Evolutionary conservation across 2,113 vertebrate species (phyloP), one percentile per base, ranked within the genome.

Genomic region (Malaclemys terrapin): DNA sequence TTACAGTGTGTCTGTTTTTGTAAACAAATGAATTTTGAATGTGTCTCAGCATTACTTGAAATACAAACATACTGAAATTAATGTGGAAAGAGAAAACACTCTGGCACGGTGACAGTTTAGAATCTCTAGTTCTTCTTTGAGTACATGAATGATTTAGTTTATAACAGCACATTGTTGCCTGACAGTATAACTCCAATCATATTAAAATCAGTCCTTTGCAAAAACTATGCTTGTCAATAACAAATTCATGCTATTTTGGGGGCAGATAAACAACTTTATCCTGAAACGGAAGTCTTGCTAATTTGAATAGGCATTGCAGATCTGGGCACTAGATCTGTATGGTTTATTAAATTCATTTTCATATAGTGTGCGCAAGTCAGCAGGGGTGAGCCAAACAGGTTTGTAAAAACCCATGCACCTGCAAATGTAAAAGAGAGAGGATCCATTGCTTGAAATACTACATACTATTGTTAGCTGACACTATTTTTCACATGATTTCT

Each of bases 21-120:
- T 56, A 93, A 94, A 79, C 38, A 79, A 22, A 38, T 57, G 50
- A 93, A 82, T 91, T 95, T 87, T 82, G 38, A 59, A 69, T 54
- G 87, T 94, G 91, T 91, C 27, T 76, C 80, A 84, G n/a, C 42
- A 56, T 56, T 82, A 42, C 52, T 27, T 56, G 80, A 82, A 27
- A n/a, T 82, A 81, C 81, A 92, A 90, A 93, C 38, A 93, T 89
- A 91, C 1, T 25, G 22, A 80, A 54, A 4, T 53, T 52, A 47
- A 88, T 12, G 65, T 72, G 65, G n/a, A 72, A 38, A 38, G 65
- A 72, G n/a, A 72, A 72, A 72, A 72, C 9, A 38, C 4, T 10
- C n/a, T 72, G n/a, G 65, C 65, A 38, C 6, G 8, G n/a, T 72
- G 65, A 72, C 19, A 72, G 19, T 72, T 69, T 38, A 38, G n/a